These are phyloP conservation scores for Hydriomena furcata DNA, from an alignment of 2,888 invertebrate species.

Conservation along the genomic window DNA sequence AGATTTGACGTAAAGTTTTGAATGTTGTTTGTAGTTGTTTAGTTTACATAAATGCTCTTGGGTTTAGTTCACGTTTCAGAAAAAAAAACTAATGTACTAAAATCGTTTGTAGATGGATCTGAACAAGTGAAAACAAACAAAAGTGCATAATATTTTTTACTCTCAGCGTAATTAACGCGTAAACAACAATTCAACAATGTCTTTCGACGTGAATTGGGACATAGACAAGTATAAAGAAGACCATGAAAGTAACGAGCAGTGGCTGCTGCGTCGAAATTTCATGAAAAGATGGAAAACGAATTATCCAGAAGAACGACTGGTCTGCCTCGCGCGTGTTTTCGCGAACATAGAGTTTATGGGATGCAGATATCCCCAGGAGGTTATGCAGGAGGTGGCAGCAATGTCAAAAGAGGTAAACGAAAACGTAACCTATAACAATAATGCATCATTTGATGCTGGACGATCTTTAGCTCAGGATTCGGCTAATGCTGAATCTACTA, in stretches of 20 bases:
- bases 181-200: too few relatives aligned
- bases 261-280: constrained; percentile 91
- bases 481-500: neutral
- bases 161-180: neutral
- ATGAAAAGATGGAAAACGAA: constrained; percentile 89
- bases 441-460: neutral
- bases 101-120: too few relatives aligned
- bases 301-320: constrained; percentile 80
- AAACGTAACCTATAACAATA: constrained; percentile 9
- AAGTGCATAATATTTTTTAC: too few relatives aligned
- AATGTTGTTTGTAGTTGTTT: too few relatives aligned
- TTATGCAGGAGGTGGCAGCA: constrained; percentile 81
- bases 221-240: constrained; percentile 89
- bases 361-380: constrained; percentile 82
- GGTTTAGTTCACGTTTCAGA: too few relatives aligned
- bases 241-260: constrained; percentile 95
- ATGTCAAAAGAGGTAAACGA: constrained; percentile 79
- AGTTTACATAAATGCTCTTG: too few relatives aligned
- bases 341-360: constrained; percentile 86
- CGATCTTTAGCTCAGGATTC: neutral
- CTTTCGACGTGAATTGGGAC: constrained; percentile 84
- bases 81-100: too few relatives aligned
- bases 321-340: constrained; percentile 86
- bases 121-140: too few relatives aligned
- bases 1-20: too few relatives aligned